Evolutionary conservation across 2,113 vertebrate genomes (phyloP), one percentile per base, ranked within the genome.

Genomic region (Gobius niger): DNA sequence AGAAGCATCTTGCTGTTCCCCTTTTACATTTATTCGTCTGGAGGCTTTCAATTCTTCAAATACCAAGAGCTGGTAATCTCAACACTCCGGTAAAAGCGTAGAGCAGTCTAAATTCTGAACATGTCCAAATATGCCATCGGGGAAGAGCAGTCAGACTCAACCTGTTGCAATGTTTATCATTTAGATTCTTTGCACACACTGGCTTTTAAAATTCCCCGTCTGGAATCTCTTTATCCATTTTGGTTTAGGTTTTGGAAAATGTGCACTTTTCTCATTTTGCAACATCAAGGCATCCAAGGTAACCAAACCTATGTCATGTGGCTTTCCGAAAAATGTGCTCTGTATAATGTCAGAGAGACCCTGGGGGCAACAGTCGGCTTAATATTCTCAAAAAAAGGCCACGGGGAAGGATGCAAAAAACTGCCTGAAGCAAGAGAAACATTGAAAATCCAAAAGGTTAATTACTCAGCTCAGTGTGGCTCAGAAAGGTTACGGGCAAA

Each of bases 331-430:
- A 67, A 69, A 60, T 49, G 76, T 34, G 9, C 64, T 79, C 82
- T 63, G 75, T 42, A 51, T 81, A 68, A 82, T 34, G 24, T 34
- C 3, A 34, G 24, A 34, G 24, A 34, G 75, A 86, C 69, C 76
- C 65, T 77, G 68, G 68, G 54, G 70, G 49, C 71, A 59, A 81
- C 77, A 84, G 84, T 73, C 75, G 57, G 80, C 73, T 90, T 86
- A 78, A 85, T 77, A 68, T 73, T 72, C 70, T 65, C 68, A 80
- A 73, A 62, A n/a, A 59, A 46, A 50, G 44, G 44, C 41, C 67
- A 50, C 24, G 13, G 40, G 47, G 67, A 65, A 19, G n/a, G 19
- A 9, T 16, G 1, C 18, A 19, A 19, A 18, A 53, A 18, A 16
- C 5, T 11, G 34, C 34, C 34, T n/a, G 34, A n/a, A 41, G 47